A percentile compares a stretch with the other conserved stretches of the same genome.
Evolutionary conservation across 2,113 vertebrate genomes (phyloP).

Genomic region (Corythaeola cristata): DNA sequence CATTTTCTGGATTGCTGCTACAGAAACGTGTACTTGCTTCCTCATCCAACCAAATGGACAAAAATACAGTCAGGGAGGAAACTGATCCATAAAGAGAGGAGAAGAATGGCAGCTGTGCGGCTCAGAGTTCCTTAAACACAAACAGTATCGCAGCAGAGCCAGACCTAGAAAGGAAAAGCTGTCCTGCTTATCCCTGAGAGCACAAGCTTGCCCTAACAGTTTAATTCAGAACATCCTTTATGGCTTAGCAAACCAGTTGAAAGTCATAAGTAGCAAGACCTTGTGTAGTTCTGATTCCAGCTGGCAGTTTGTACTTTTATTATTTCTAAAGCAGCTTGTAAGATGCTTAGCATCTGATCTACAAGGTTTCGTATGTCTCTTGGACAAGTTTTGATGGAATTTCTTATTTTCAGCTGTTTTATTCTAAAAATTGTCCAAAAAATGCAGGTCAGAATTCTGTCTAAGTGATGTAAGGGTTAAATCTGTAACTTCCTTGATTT

Average conservation of each 20-base stretch:
- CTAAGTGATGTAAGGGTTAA: background rate
- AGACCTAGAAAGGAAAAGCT: background rate
- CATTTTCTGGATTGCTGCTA: background rate
- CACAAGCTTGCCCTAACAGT: background rate
- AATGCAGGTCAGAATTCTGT: background rate
- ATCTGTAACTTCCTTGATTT: background rate
- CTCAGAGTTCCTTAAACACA: background rate
- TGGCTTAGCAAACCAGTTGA: background rate
- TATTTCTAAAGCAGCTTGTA: background rate
- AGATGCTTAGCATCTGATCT: background rate
- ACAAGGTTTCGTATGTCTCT: background rate
- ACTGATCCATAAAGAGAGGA: fast-evolving
- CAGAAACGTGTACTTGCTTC: background rate
- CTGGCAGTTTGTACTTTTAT: background rate
- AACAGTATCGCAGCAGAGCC: background rate
- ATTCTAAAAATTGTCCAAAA: background rate
- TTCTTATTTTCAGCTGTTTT: background rate
- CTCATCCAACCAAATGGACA: background rate
- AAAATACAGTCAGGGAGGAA: background rate
- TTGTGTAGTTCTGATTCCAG: background rate
- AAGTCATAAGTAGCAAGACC: background rate
- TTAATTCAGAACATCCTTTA: background rate
- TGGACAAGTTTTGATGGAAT: background rate
- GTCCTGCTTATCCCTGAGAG: background rate
- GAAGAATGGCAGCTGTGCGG: background rate